These are phyloP conservation scores for Sebastes cheni DNA, from an alignment of 2,797 vertebrate species.

Conservation along the genomic window DNA sequence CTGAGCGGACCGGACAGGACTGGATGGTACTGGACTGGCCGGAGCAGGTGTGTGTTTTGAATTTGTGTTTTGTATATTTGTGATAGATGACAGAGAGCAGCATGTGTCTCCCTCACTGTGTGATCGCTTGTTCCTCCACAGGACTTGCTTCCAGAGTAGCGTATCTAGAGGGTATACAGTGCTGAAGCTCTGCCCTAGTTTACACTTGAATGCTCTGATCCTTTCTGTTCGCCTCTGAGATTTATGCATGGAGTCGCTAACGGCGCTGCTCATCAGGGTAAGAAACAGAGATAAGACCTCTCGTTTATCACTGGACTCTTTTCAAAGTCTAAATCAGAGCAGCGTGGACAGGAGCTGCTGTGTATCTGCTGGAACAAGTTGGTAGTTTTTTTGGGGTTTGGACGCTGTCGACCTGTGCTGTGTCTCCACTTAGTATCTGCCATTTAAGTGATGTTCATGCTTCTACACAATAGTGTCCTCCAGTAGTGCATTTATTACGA, in stretches of 20 bases:
- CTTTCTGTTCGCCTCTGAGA: conserved; percentile 66
- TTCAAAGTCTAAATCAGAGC: conserved; percentile 28
- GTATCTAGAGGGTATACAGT: conserved; percentile 58
- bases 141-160: conserved; percentile 67
- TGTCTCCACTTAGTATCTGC: background rate
- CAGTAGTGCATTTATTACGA: background rate
- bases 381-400: conserved; percentile 11
- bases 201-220: conserved; percentile 76
- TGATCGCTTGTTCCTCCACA: conserved; percentile 42
- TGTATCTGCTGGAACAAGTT: conserved; percentile 53
- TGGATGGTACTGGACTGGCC: conserved; percentile 50
- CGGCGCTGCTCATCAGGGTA: conserved; percentile 43
- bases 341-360: conserved; percentile 22
- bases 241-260: conserved; percentile 68
- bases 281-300: conserved; percentile 50
- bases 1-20: conserved; percentile 55
- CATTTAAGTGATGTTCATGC: background rate
- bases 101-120: conserved; percentile 37
- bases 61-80: conserved; percentile 4
- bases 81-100: conserved; percentile 34
- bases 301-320: conserved; percentile 31
- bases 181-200: conserved; percentile 80
- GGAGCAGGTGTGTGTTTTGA: conserved; percentile 68
- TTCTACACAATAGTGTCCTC: background rate
- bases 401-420: background rate